Percentiles rank a stretch among this genome's conserved stretches.
Evolutionary conservation across 2,888 invertebrate species (phyloP).

Genomic region (Rotaria macrura): DNA sequence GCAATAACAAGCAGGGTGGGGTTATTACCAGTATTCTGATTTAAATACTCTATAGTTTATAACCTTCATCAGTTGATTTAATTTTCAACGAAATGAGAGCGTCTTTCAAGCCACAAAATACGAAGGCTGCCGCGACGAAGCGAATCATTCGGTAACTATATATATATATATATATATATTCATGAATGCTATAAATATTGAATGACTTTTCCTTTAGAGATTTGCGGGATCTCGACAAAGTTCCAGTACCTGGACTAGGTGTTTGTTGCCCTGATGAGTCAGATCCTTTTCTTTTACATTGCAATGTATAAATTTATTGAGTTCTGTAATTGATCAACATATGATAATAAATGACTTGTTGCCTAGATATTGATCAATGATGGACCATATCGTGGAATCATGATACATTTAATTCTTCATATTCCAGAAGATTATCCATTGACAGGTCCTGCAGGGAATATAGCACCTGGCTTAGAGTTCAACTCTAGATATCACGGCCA

Average conservation of each 20-base stretch:
- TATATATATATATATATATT: neutral
- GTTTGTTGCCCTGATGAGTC: neutral
- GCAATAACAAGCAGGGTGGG: too few species aligned
- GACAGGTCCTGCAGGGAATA: neutral
- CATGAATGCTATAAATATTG: too few species aligned
- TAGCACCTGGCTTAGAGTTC: neutral
- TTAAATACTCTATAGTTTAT: too few species aligned
- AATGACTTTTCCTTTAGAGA: neutral
- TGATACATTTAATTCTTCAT: slow-evolving; percentile 8
- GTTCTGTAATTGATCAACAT: too few species aligned
- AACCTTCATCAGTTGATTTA: too few species aligned
- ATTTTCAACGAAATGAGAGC: too few species aligned
- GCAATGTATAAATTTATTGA: neutral
- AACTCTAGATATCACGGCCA: neutral
- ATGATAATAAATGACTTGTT: too few species aligned
- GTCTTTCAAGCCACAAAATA: neutral
- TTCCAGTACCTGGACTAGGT: neutral
- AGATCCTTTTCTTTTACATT: neutral
- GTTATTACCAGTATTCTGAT: too few species aligned
- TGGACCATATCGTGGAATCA: neutral
- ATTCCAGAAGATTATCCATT: slow-evolving; percentile 1
- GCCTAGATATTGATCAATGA: neutral
- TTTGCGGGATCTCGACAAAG: neutral
- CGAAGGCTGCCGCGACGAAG: neutral
- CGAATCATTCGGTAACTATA: neutral